Percentiles rank a stretch among this genome's conserved stretches.
These are phyloP conservation scores for Nomada fabriciana DNA, from an alignment of 2,888 invertebrate genomes.

Conservation along the genomic window DNA sequence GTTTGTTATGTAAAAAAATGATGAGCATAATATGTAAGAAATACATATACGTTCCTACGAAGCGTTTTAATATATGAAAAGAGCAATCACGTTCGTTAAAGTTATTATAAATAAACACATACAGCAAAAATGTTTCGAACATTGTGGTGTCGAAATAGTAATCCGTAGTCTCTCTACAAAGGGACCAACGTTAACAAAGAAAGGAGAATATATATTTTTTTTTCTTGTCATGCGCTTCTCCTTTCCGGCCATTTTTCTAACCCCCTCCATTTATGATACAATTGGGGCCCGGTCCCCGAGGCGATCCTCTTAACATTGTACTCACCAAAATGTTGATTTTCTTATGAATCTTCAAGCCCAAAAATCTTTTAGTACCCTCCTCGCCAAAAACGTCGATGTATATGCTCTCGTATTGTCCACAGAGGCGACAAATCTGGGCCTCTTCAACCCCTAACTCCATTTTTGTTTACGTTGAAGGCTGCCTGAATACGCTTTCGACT, in stretches of 20 bases:
- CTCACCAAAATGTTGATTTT: slow-evolving; percentile 83
- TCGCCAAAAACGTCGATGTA: slow-evolving; percentile 82
- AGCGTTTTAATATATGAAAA: too few species aligned
- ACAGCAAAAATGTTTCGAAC: too few species aligned
- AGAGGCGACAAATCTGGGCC: slow-evolving; percentile 80
- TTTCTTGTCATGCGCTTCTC: slow-evolving; percentile 39
- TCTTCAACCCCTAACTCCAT: slow-evolving; percentile 81
- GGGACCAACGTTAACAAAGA: slow-evolving; percentile 3
- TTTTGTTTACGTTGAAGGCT: slow-evolving; percentile 76
- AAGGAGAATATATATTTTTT: slow-evolving; percentile 29
- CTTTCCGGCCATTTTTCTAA: slow-evolving; percentile 77
- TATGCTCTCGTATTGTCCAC: slow-evolving; percentile 80
- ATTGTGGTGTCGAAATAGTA: too few species aligned
- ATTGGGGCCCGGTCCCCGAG: slow-evolving; percentile 60
- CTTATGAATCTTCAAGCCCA: slow-evolving; percentile 80
- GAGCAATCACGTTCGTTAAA: too few species aligned
- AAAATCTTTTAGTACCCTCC: slow-evolving; percentile 79
- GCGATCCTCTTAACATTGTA: slow-evolving; percentile 50
- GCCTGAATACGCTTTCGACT: slow-evolving; percentile 74
- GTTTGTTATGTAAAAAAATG: background rate
- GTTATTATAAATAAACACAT: too few species aligned
- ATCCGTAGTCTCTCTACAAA: too few species aligned
- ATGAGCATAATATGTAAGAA: background rate
- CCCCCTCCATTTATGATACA: slow-evolving; percentile 64
- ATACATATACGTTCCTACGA: background rate